Evolutionary conservation across 2,797 vertebrate species (phyloP), one percentile per base, ranked within the genome.

Genomic region (Coilia nasus): DNA sequence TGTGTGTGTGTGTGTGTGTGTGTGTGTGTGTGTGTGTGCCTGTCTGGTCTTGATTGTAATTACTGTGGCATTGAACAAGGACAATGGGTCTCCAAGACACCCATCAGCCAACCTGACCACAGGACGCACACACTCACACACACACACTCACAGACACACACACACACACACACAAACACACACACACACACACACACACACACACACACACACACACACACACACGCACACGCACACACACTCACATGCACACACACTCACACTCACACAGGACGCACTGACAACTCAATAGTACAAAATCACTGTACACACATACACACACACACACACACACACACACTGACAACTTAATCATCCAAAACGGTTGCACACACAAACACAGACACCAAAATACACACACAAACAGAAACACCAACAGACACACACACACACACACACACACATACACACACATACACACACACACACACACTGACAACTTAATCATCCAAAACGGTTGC

Each of bases 341-440:
- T 35, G 62, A 6, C 46, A 28, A 67, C 81, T 64, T 59, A 78
- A 85, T 88, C 83, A 83, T 9, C 62, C 85, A 64, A 81, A 35
- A 21, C 59, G 47, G 78, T n/a, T 23, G 59, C 21, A 62, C n/a
- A n/a, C n/a, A n/a, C n/a, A n/a, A n/a, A n/a, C n/a, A n/a, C n/a
- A n/a, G n/a, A n/a, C n/a, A n/a, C n/a, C n/a, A n/a, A n/a, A n/a
- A n/a, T n/a, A n/a, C n/a, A n/a, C n/a, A n/a, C n/a, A n/a, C n/a
- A n/a, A 21, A 62, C 21, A 62, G 21, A 62, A 21, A 62, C 2
- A 62, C 59, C 2, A 60, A 62, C 60, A 62, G 5, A 11, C 60
- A 60, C 17, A 60, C 57, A 21, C 57, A 21, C 17, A 60, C 57
- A 60, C 57, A 21, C 57, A 59, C 57, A 59, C n/a, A 64, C 81